Evolutionary conservation across 2,797 vertebrate species (phyloP), one percentile per base, ranked within the genome.

Genomic region (Malacoctenus gilli): DNA sequence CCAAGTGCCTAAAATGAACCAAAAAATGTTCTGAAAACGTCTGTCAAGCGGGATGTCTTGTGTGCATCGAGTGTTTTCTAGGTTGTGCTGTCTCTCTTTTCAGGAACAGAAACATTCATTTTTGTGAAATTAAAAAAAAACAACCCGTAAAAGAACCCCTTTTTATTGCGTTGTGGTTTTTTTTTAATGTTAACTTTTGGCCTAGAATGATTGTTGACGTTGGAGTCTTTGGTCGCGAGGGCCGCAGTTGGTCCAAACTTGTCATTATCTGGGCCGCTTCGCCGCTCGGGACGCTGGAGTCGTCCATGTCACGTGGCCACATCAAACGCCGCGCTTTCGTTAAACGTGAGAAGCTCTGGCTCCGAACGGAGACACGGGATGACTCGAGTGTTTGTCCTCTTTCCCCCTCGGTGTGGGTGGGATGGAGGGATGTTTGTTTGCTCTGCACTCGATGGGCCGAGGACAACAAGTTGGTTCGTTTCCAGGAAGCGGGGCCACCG

Each of bases 1-100:
- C 82, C 82, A 91, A 90, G 92, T 93, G 92, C 91, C 92, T 93
- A 80, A 85, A 85, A 76, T 72, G 51, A 92, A 82, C 80, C 68
- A 49, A 71, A 60, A 72, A 73, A 84, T 86, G 80, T 90, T 84
- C 71, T 77, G 61, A 69, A 85, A 68, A 76, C 61, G 74, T 84
- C 52, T 87, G 71, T 86, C 82, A 83, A 83, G 43, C 82, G 79
- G 84, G 67, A 87, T 65, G 64, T n/a, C n/a, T n/a, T n/a, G n/a
- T 85, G 75, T 87, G 79, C 75, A 81, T 74, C 83, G 62, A 76
- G 73, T 85, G 84, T 89, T 83, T 89, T 85, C 80, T 89, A 79
- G 77, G 83, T 79, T 71, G 72, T 74, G 80, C 73, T 68, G 77
- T 86, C 77, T 86, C 61, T 88, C 73, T 89, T 85, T 90, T 89